These are phyloP conservation scores for Syngnathus floridae DNA, from an alignment of 2,113 vertebrate species.

Conservation along the genomic window DNA sequence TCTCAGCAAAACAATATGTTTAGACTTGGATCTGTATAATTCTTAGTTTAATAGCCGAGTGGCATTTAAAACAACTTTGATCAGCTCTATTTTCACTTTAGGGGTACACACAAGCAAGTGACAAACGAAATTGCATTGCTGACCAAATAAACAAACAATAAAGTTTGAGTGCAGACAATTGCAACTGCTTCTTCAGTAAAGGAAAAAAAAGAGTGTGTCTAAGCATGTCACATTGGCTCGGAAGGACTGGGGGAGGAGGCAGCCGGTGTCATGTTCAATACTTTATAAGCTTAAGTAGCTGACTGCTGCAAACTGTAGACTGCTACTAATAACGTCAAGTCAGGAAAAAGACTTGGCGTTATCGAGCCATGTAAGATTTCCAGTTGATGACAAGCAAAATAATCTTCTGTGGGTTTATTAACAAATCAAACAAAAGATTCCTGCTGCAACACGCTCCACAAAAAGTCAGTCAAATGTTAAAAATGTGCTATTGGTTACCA, in stretches of 20 bases:
- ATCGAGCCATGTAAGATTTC: constrained; percentile 6
- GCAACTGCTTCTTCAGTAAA: constrained; percentile 17
- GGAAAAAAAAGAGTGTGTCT: constrained; percentile 22
- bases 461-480: background rate
- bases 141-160: background rate
- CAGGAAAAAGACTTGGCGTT: background rate
- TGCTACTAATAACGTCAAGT: constrained; percentile 3
- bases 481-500: background rate
- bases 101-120: background rate
- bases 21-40: background rate
- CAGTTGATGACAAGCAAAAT: constrained; percentile 9
- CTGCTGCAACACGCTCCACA: background rate
- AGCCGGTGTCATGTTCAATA: constrained; percentile 44
- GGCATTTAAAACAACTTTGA: background rate
- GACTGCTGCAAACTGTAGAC: constrained; percentile 20
- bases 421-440: background rate
- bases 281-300: constrained; percentile 42
- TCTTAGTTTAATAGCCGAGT: background rate
- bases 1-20: background rate
- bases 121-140: background rate
- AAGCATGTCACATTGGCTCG: constrained; percentile 24
- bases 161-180: background rate
- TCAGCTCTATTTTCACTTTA: background rate
- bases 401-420: background rate
- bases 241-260: constrained; percentile 6